Evolutionary conservation across 1,140 invertebrate genomes (phyloP), one percentile per base, ranked within the genome.

Genomic region (Akabosia matsudoensis): DNA sequence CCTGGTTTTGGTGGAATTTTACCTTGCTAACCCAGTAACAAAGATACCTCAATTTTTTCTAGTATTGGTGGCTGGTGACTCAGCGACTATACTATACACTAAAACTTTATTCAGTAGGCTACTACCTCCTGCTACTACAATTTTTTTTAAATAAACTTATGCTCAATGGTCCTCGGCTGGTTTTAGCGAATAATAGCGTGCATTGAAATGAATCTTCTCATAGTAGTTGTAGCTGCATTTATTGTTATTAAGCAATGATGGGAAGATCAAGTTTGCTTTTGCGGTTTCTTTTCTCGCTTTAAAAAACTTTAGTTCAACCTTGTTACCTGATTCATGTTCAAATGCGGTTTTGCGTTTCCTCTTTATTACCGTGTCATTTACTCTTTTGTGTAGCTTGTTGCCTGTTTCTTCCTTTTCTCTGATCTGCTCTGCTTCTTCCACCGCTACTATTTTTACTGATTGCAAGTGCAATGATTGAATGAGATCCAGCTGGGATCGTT

Each of bases 401-500:
- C 37, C 7, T 45, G 37, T 45, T 10, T 45, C 7, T 45, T 45
- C 37, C 37, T 45, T 45, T 7, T 18, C 37, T 10, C 37, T 45
- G 7, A 18, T n/a, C 37, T 45, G 37, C 37, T 45, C 37, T 45
- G 37, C 7, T 10, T 45, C 37, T 45, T 45, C 37, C n/a, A n/a
- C n/a, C n/a, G n/a, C n/a, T n/a, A n/a, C n/a, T n/a, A n/a, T n/a
- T n/a, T n/a, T n/a, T n/a, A n/a, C n/a, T n/a, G n/a, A n/a, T n/a
- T n/a, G n/a, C n/a, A n/a, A n/a, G n/a, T n/a, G n/a, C n/a, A n/a
- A n/a, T n/a, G n/a, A n/a, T 7, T 67, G 61, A 67, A 67, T 67
- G 24, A 67, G 10, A 67, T 67, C 61, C 61, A 67, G 61, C 61
- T 67, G 61, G 22, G 61, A 67, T 67, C 61, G 26, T 67, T 67